Percentiles rank a stretch among this genome's conserved stretches.
Conservation (phyloP, 2,113 vertebrate genomes). For the Serinus canaria region DNA sequence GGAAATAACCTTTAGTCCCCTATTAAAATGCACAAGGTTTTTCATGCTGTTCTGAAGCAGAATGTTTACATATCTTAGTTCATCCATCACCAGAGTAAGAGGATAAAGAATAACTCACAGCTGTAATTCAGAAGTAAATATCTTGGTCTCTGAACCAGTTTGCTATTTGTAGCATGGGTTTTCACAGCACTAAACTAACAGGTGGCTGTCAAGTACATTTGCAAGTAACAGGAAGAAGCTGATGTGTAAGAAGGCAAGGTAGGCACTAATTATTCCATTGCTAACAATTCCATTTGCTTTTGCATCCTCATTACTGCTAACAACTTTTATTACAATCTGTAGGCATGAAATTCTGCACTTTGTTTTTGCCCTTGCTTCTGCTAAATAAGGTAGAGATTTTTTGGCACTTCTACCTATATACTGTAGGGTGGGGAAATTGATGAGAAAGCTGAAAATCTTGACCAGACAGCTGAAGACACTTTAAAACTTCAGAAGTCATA, state of each 20-base stretch:
- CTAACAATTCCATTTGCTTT: neutral
- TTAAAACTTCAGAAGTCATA: neutral
- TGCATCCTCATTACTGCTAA: neutral
- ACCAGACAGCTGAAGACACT: neutral
- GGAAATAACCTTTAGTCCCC: constrained; percentile 37
- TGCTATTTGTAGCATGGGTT: neutral
- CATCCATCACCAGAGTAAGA: neutral
- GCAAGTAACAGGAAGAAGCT: neutral
- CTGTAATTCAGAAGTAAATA: neutral
- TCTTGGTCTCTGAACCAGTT: neutral
- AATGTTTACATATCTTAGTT: neutral
- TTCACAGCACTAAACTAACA: neutral
- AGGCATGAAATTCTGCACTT: neutral
- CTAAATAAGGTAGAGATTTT: neutral
- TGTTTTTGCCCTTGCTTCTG: neutral
- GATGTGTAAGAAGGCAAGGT: neutral
- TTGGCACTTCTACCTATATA: neutral
- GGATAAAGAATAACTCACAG: neutral
- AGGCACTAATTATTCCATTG: neutral
- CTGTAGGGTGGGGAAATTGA: neutral
- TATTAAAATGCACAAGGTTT: neutral
- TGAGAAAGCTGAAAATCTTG: neutral
- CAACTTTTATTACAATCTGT: neutral
- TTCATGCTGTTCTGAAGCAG: neutral
- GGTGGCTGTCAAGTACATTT: neutral